Evolutionary conservation across 1,140 invertebrate genomes (phyloP), one percentile per base, ranked within the genome.

Genomic region (Anthonomus grandis): DNA sequence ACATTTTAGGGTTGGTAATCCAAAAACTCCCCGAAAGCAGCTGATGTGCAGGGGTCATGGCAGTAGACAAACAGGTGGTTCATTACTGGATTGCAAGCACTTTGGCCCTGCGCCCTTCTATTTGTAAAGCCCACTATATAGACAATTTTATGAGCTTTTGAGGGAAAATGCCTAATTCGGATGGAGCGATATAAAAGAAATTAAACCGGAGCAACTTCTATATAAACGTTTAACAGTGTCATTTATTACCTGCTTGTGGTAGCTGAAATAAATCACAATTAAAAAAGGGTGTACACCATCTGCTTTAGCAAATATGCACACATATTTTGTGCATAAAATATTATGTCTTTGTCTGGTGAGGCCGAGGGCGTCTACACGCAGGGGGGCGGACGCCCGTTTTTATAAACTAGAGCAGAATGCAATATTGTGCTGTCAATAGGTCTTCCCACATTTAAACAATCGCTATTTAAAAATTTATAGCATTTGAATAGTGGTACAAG

Each of bases 381-480:
- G n/a, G n/a, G n/a, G 23, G 49, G 37, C 38, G 37, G 49, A 15
- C 39, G 21, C 19, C 39, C 4, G 12, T 41, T 52, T 41, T n/a
- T n/a, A n/a, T 19, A 52, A 52, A 52, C 21, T 42, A 19, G 49
- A 42, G 38, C 37, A 24, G 38, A 19, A 19, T 8, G 13, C 27
- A 36, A 42, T 24, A 52, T 52, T 52, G 49, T 52, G 2, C 27
- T 52, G 49, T 52, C 49, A 24, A 52, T 39, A 42, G 22, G n/a
- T 41, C 49, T 24, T 52, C 49, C 36, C 38, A 39, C 49, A 24
- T 24, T 42, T 24, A 13, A 10, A 1, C 13, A 52, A 8, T 25
- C 6, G 5, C 34, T 21, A 50, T 50, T n/a, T n/a, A 38, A 38
- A 38, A 38, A 17, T 27, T 31, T 31, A 44, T 19, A 21, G 10